These are phyloP conservation scores for Drosophila micromelanica DNA, from an alignment of 1,140 invertebrate species.

Conservation along the genomic window DNA sequence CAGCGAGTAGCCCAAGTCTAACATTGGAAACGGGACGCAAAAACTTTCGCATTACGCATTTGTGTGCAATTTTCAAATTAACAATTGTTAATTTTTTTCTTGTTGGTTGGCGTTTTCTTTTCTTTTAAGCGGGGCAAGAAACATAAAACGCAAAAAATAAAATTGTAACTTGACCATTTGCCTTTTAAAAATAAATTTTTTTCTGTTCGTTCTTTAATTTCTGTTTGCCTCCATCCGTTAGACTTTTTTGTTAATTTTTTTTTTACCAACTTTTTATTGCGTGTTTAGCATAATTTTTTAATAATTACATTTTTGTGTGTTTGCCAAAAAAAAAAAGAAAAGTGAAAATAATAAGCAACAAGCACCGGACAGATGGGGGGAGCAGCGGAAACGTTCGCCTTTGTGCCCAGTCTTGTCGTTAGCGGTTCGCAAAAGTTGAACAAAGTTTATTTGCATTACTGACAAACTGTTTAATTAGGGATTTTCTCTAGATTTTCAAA, in stretches of 20 bases:
- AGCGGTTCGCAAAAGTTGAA: constrained; percentile 72
- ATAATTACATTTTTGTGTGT: constrained; percentile 83
- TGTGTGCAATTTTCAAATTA: constrained; percentile 83
- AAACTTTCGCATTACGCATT: constrained; percentile 82
- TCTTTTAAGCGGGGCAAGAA: constrained; percentile 56
- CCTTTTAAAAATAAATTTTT: constrained; percentile 75
- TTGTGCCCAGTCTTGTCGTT: constrained; percentile 46
- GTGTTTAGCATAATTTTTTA: constrained; percentile 83
- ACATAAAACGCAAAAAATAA: constrained; percentile 51
- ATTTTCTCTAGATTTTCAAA: constrained; percentile 76
- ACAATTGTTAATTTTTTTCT: constrained; percentile 78
- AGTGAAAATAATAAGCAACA: constrained; percentile 69
- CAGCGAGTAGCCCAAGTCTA: neutral
- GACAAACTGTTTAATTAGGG: constrained; percentile 83
- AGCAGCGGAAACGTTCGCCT: constrained; percentile 29
- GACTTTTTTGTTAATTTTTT: constrained; percentile 57
- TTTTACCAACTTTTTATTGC: constrained; percentile 79
- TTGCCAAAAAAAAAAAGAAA: constrained; percentile 60
- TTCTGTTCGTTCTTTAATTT: constrained; percentile 55
- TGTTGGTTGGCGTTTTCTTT: constrained; percentile 38
- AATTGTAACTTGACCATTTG: constrained; percentile 72
- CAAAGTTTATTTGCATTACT: constrained; percentile 83
- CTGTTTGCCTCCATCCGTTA: constrained; percentile 15
- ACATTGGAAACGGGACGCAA: constrained; percentile 39
- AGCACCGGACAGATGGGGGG: constrained; percentile 7